A percentile compares a stretch with the other conserved stretches of the same genome.
Evolutionary conservation across 2,113 vertebrate genomes (phyloP).

Genomic region (Tretioscincus oriximinensis): DNA sequence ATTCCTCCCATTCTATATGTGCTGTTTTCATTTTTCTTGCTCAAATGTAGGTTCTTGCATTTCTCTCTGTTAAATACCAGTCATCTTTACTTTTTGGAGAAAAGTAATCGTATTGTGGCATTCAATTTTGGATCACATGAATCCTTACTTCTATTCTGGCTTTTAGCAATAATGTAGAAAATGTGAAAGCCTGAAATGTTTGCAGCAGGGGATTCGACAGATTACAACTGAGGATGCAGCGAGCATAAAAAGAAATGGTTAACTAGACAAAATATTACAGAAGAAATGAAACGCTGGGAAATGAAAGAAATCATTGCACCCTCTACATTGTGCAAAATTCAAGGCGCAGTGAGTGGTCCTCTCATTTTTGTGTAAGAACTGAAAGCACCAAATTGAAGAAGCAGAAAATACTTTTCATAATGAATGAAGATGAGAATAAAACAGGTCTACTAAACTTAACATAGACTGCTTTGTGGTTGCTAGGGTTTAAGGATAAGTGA

Average conservation of each 20-base stretch:
- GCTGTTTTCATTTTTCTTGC: no score
- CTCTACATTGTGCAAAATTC: background rate
- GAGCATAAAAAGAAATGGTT: background rate
- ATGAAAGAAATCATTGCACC: background rate
- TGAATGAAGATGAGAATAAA: constrained; percentile 20
- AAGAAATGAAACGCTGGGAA: background rate
- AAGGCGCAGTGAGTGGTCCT: background rate
- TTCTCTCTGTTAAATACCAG: background rate
- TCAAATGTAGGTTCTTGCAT: background rate
- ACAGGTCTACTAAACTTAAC: constrained; percentile 41
- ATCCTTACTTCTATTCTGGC: background rate
- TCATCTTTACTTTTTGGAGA: no score
- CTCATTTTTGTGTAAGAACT: background rate
- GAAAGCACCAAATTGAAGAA: constrained; percentile 30
- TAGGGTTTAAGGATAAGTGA: constrained; percentile 36
- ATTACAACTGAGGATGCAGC: background rate
- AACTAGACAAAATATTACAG: background rate
- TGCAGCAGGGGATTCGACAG: background rate
- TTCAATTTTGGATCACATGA: background rate
- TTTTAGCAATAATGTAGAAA: background rate
- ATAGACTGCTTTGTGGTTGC: background rate
- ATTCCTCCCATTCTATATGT: no score
- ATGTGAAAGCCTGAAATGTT: background rate
- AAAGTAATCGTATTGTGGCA: background rate
- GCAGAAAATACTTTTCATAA: constrained; percentile 17